Percentiles rank a stretch among this genome's conserved stretches.
These are phyloP conservation scores for Callipepla squamata DNA, from an alignment of 2,113 vertebrate genomes.

Conservation along the genomic window DNA sequence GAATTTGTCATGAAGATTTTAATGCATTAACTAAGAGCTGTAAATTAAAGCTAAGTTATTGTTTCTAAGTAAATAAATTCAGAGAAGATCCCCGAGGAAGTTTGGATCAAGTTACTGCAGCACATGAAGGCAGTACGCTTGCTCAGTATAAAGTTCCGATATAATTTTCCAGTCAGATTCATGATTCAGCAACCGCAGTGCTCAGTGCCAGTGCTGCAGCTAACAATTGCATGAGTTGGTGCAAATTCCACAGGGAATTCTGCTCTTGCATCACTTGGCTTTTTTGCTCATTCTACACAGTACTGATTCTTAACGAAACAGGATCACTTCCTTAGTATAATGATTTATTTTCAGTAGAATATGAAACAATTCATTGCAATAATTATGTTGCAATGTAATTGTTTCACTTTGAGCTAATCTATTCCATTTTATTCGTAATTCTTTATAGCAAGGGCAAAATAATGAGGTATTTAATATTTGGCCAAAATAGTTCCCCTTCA, in stretches of 20 bases:
- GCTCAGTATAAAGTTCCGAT: conserved; percentile 74
- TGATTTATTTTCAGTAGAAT: background rate
- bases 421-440: background rate
- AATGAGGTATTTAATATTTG: background rate
- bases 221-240: conserved; percentile 56
- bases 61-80: conserved; percentile 26
- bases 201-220: conserved; percentile 45
- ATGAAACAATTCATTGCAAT: background rate
- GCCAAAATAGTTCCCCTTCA: background rate
- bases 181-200: conserved; percentile 77
- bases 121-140: conserved; percentile 55
- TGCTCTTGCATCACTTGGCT: conserved; percentile 46
- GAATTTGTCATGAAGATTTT: conserved; percentile 1
- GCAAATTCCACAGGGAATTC: conserved; percentile 46
- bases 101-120: conserved; percentile 65
- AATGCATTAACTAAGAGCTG: background rate
- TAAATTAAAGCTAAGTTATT: conserved; percentile 9
- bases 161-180: conserved; percentile 59
- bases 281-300: conserved; percentile 55
- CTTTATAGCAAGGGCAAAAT: background rate
- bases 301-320: background rate
- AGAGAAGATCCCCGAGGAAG: conserved; percentile 44
- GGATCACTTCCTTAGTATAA: background rate
- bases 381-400: background rate
- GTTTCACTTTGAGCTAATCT: background rate